Base-by-base conservation (phyloP, 2,888 invertebrate genomes). In the Neoscelio sp. region DNA sequence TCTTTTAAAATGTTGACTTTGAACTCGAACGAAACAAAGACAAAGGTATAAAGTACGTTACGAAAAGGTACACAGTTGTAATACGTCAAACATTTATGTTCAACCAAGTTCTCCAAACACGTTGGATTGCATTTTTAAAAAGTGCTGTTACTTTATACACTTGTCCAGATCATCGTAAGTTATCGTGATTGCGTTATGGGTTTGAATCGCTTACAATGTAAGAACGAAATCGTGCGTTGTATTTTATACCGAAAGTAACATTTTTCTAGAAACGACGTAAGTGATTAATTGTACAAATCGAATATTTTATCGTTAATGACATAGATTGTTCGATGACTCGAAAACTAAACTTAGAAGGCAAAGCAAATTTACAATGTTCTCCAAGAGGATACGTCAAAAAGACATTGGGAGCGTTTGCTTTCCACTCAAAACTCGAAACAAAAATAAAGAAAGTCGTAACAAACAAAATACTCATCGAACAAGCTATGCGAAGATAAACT, bases 191-290 rank as follows among this genome's bases (percentile, higher is more conserved):
- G n/a, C n/a, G n/a, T n/a, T n/a, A n/a, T n/a, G n/a, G n/a, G n/a
- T n/a, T n/a, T n/a, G n/a, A n/a, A n/a, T n/a, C n/a, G n/a, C n/a
- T n/a, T n/a, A n/a, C n/a, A n/a, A n/a, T n/a, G n/a, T n/a, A n/a
- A 26, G 7, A 26, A 26, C 3, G 26, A 26, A 26, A 26, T 50
- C 15, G 58, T 10, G 50, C 30, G 56, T 42, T 60, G 42, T 50
- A 71, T 60, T 71, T 71, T 60, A 50, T 60, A 71, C 70, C 50
- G 56, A 71, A 60, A 70, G 54, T 70, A 70, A 70, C 1, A 35
- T 30, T 60, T 71, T 50, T 60, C 58, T 71, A 60, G 46, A 30
- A 52, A 38, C 18, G 7, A 46, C 28, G 52, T 26, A 42, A 58
- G 50, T 58, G 50, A 62, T 71, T 44, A 42, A 62, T 71, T 71